Conservation (phyloP, 2,797 vertebrate genomes). For the Rhabdophis nuchalis region DNA sequence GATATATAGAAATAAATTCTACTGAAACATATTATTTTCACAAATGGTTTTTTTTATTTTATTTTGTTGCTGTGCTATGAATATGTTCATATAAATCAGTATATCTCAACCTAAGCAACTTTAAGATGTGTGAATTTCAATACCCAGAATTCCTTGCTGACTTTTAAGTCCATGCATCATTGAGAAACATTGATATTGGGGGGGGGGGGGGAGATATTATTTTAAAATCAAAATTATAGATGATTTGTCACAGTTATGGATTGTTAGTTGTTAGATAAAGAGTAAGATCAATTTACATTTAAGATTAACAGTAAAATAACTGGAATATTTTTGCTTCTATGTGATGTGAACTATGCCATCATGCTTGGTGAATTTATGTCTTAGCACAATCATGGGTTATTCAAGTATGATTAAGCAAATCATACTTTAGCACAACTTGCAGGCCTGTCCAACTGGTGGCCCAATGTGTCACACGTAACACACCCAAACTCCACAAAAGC, state of each 20-base stretch:
- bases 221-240: background rate
- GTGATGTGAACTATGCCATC: background rate
- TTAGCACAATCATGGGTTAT: background rate
- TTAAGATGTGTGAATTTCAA: background rate
- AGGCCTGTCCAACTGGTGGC: no score
- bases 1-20: background rate
- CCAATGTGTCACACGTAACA: accelerated
- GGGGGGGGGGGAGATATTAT: background rate
- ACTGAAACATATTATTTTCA: background rate
- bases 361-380: background rate
- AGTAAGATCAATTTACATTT: background rate
- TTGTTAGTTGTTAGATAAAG: background rate
- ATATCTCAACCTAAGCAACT: background rate
- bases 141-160: background rate
- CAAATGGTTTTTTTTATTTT: background rate
- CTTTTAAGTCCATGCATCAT: background rate
- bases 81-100: background rate
- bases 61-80: background rate
- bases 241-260: background rate
- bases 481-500: no score
- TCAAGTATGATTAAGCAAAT: background rate
- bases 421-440: background rate
- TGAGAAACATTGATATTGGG: background rate
- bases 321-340: background rate
- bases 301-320: background rate